Base-by-base conservation (phyloP, 2,888 invertebrate species). In the Toxonevra muliebris region DNA sequence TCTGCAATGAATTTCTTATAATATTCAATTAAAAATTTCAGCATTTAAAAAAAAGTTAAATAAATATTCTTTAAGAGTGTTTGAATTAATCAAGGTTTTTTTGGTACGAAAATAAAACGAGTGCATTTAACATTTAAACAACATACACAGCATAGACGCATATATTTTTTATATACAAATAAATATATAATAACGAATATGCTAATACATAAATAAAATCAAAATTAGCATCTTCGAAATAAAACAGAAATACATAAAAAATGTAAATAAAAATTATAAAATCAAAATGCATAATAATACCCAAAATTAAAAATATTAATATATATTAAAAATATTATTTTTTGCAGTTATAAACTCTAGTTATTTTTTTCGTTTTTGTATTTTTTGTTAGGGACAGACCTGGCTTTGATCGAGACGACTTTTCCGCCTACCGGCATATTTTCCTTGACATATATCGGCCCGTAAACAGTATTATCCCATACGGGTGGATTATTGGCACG, bases 381-480 rank as follows among this genome's bases (percentile, higher is more conserved):
- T 58, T 61, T 67, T 70, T 59, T 19, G 61, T 73, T 74, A 71
- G 72, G 75, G 82, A 93, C 95, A 92, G 94, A 96, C 96, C 96
- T 96, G 92, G 97, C 97, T 93, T 96, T 96, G 88, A 96, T 93
- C 88, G 96, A 95, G 88, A 96, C 93, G 90, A 97, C 95, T 92
- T 93, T 95, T 89, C 95, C 94, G 89, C 96, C 97, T 87, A 96
- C 95, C 89, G 96, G 93, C 90, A 94, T 93, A 90, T 96, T 96
- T 90, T 97, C 96, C 92, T 94, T 93, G 89, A 96, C 94, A 93
- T 92, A 94, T 91, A 96, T 94, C 86, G 96, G 96, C 87, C 96
- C 96, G 89, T 96, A 97, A 88, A 95, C 93, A 87, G 91, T 91
- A 90, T 96, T 93, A 89, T 95, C 96, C 96, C 95, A 97, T 87